A percentile compares a stretch with the other conserved stretches of the same genome.
These are phyloP conservation scores for Xyliphius kryptos DNA, from an alignment of 2,113 vertebrate species.

Conservation along the genomic window DNA sequence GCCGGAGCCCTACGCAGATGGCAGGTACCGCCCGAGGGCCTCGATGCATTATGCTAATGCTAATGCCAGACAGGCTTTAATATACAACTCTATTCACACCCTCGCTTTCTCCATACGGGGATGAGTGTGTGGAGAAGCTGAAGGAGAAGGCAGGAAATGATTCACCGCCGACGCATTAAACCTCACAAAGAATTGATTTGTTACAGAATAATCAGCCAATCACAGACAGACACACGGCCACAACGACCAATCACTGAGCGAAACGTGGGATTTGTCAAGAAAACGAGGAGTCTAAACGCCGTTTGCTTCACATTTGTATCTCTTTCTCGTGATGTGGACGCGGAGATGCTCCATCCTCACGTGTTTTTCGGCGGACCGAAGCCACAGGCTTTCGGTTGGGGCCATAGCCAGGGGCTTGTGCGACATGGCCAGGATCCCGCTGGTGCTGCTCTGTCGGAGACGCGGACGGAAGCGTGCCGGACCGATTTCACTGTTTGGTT, in stretches of 20 bases:
- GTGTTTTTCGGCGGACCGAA: constrained; percentile 45
- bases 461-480: constrained; percentile 54
- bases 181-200: too few relatives aligned
- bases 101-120: constrained; percentile 93
- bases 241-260: background rate
- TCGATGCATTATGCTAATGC: constrained; percentile 99
- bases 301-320: too few relatives aligned
- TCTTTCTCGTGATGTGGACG: constrained; percentile 14
- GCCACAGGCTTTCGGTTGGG: constrained; percentile 49
- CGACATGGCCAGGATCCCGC: constrained; percentile 49
- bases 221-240: too few relatives aligned
- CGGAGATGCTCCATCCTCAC: constrained; percentile 9
- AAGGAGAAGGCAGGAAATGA: constrained; percentile 29
- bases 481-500: constrained; percentile 90
- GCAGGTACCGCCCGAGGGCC: constrained; percentile 96
- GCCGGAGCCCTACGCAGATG: constrained; percentile 92
- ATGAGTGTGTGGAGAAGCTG: constrained; percentile 46
- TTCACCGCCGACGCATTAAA: too few relatives aligned
- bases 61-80: constrained; percentile 99
- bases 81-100: constrained; percentile 97
- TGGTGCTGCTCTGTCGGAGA: constrained; percentile 27
- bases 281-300: background rate
- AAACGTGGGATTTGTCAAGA: background rate
- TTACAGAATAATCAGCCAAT: too few relatives aligned
- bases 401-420: constrained; percentile 25